Percentiles rank a stretch among this genome's conserved stretches.
phyloP scores from a whole-genome alignment of 2,113 vertebrate species.

The Ranitomeya imitator region DNA sequence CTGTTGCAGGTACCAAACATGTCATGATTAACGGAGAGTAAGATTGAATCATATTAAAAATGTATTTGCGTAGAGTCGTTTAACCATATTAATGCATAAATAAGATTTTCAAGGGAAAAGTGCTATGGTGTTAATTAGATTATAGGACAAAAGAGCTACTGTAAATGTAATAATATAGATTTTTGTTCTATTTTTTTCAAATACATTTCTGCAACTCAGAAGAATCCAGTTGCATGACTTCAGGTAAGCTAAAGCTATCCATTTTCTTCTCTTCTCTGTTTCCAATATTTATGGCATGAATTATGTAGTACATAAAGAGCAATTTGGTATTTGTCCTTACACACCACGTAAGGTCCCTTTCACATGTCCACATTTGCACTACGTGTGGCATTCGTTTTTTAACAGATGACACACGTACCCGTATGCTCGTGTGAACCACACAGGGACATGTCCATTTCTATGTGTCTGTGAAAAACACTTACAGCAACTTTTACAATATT shows the following conservation, averaged over 20 bases:
- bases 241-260: not conserved
- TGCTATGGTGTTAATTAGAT: too few species aligned
- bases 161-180: not conserved
- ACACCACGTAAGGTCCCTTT: not conserved
- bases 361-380: too few species aligned
- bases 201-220: not conserved
- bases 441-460: too few species aligned
- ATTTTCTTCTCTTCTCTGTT: not conserved
- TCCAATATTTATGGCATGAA: not conserved
- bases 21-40: not conserved
- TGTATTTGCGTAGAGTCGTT: not conserved
- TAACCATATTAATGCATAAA: not conserved
- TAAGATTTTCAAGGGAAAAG: not conserved
- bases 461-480: too few species aligned
- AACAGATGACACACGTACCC: too few species aligned
- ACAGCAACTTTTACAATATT: not conserved
- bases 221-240: not conserved
- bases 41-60: too few species aligned
- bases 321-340: not conserved
- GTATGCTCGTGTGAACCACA: too few species aligned
- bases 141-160: too few species aligned
- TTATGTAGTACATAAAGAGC: not conserved
- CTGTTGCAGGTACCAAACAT: slow-evolving; percentile 66
- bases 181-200: not conserved
- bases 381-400: too few species aligned